Evolutionary conservation across 2,888 invertebrate species (phyloP).

Genomic region (Eupithecia subfuscata): DNA sequence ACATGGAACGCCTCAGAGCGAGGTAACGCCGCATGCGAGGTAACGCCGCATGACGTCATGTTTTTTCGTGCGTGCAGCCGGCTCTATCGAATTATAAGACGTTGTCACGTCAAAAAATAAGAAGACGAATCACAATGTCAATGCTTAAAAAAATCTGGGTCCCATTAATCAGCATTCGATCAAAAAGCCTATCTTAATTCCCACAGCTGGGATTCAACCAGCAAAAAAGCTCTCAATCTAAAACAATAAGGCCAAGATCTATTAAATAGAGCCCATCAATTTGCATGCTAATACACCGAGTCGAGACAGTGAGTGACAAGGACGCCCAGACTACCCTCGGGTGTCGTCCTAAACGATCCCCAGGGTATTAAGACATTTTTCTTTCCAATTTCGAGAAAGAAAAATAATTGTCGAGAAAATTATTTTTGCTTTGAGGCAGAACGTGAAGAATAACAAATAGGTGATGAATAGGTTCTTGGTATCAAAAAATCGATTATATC

Average conservation of each 20-base stretch:
- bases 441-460: neutral
- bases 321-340: constrained; percentile 54
- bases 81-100: too few relatives aligned
- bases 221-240: constrained; percentile 18
- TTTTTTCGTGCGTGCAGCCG: too few relatives aligned
- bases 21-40: too few relatives aligned
- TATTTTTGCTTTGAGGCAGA: constrained; percentile 46
- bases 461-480: neutral
- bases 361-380: constrained; percentile 71
- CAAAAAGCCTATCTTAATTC: constrained; percentile 5
- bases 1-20: too few relatives aligned
- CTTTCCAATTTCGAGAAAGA: constrained; percentile 42
- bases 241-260: constrained; percentile 26
- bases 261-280: constrained; percentile 69
- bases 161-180: neutral
- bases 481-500: neutral
- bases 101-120: too few relatives aligned
- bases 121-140: neutral
- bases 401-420: constrained; percentile 56
- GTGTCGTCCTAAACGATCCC: constrained; percentile 63
- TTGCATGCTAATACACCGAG: constrained; percentile 73
- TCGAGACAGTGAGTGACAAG: constrained; percentile 76
- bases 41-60: too few relatives aligned
- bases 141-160: neutral
- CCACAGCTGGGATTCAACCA: constrained; percentile 11